A percentile compares a stretch with the other conserved stretches of the same genome.
These are phyloP conservation scores for Brachionus paranguensis DNA, from an alignment of 1,140 invertebrate species.

Conservation along the genomic window DNA sequence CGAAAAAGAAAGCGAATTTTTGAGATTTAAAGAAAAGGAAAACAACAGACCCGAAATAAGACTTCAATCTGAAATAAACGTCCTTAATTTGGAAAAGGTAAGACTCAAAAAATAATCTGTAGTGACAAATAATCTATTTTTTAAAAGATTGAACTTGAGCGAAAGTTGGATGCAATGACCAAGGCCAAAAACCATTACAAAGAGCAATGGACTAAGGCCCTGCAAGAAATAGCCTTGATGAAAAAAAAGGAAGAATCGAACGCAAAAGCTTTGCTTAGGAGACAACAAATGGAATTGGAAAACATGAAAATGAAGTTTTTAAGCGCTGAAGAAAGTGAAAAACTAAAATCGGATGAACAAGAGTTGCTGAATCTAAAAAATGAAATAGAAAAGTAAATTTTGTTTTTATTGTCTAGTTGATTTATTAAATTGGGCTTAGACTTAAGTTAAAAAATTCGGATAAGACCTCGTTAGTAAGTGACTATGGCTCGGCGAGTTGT, in stretches of 20 bases:
- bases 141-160: slow-evolving; percentile 52
- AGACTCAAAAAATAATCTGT: neutral
- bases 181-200: slow-evolving; percentile 57
- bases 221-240: slow-evolving; percentile 53
- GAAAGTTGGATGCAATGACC: slow-evolving; percentile 51
- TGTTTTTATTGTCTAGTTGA: too few species aligned
- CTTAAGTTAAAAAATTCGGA: slow-evolving; percentile 42
- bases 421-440: neutral
- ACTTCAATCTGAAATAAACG: slow-evolving; percentile 56
- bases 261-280: slow-evolving; percentile 47
- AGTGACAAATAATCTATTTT: neutral
- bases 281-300: slow-evolving; percentile 53
- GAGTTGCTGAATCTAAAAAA: slow-evolving; percentile 52
- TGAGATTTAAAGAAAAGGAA: slow-evolving; percentile 50
- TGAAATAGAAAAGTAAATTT: slow-evolving; percentile 51
- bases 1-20: slow-evolving; percentile 50
- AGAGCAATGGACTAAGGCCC: slow-evolving; percentile 55
- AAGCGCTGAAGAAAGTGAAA: slow-evolving; percentile 53
- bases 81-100: slow-evolving; percentile 57
- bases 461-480: neutral
- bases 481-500: neutral
- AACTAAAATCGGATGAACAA: slow-evolving; percentile 49
- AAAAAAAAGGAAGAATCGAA: slow-evolving; percentile 53
- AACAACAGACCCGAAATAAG: slow-evolving; percentile 54
- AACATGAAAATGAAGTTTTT: slow-evolving; percentile 54